These are phyloP conservation scores for Brachylomia viminalis DNA, from an alignment of 2,888 invertebrate genomes.

Conservation along the genomic window DNA sequence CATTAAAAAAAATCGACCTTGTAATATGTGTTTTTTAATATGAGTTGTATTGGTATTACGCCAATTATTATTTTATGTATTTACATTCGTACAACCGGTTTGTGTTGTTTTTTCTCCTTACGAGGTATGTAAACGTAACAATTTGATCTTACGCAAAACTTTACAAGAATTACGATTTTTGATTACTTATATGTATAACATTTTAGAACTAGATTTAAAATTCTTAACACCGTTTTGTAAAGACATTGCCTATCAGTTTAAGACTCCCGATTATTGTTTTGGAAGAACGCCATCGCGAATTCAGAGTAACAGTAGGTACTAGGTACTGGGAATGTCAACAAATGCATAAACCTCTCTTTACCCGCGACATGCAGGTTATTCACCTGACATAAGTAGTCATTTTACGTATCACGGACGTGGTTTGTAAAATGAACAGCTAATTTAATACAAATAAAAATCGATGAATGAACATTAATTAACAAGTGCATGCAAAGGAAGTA, in stretches of 20 bases:
- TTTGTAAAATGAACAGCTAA: constrained; percentile 48
- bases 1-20: constrained; percentile 45
- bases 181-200: not conserved
- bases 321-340: constrained; percentile 13
- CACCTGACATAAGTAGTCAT: constrained; percentile 42
- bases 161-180: not conserved
- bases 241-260: not conserved
- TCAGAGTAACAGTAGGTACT: not conserved
- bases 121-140: constrained; percentile 38
- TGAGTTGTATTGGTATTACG: constrained; percentile 48
- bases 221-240: not conserved
- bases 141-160: constrained; percentile 34
- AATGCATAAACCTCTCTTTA: constrained; percentile 4
- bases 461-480: constrained; percentile 72
- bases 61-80: constrained; percentile 56
- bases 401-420: constrained; percentile 39
- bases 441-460: constrained; percentile 61
- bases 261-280: not conserved
- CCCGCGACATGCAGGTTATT: constrained; percentile 32
- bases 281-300: not conserved
- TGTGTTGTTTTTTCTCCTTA: constrained; percentile 36
- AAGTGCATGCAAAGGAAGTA: constrained; percentile 70
- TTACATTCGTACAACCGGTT: constrained; percentile 56
- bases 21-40: constrained; percentile 53
- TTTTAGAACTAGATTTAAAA: not conserved